A percentile compares a stretch with the other conserved stretches of the same genome.
Conservation (phyloP, 2,888 invertebrate genomes). For the Dastarcus helophoroides region DNA sequence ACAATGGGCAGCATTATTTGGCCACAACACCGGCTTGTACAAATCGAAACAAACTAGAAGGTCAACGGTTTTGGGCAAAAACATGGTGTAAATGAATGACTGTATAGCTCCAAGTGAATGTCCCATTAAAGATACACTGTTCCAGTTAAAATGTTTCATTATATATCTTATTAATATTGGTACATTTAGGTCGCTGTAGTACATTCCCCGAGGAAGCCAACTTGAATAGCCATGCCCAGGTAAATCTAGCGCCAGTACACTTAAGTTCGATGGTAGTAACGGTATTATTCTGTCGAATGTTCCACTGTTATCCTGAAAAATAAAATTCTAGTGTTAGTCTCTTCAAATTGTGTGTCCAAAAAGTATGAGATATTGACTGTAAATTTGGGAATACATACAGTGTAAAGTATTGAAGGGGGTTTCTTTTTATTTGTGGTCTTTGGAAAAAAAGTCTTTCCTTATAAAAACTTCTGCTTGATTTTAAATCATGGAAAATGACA, state of each 20-base stretch:
- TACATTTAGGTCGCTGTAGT: constrained; percentile 40
- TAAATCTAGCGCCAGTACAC: constrained; percentile 50
- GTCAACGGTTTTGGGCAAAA: constrained; percentile 48
- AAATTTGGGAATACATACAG: too few species aligned
- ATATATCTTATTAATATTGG: too few species aligned
- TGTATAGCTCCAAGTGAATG: constrained; percentile 55
- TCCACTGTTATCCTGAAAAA: constrained; percentile 61
- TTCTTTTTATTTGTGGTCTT: too few species aligned
- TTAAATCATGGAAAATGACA: too few species aligned
- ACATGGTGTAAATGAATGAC: constrained; percentile 44
- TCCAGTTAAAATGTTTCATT: too few species aligned
- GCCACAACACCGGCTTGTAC: constrained; percentile 29
- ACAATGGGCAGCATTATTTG: constrained; percentile 8
- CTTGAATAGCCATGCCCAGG: constrained; percentile 60
- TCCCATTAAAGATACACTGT: too few species aligned
- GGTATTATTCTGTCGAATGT: constrained; percentile 58
- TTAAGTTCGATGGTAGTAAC: constrained; percentile 35
- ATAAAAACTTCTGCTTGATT: too few species aligned
- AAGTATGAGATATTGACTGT: too few species aligned
- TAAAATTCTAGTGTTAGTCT: too few species aligned
- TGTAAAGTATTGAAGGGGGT: too few species aligned
- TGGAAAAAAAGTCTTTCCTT: too few species aligned
- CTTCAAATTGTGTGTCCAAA: too few species aligned
- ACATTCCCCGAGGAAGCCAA: constrained; percentile 48
- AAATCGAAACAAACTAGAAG: constrained; percentile 45